Percentiles rank a stretch among this genome's conserved stretches.
These are phyloP conservation scores for Dicranocentrus wangi DNA, from an alignment of 2,888 invertebrate genomes.

Conservation along the genomic window DNA sequence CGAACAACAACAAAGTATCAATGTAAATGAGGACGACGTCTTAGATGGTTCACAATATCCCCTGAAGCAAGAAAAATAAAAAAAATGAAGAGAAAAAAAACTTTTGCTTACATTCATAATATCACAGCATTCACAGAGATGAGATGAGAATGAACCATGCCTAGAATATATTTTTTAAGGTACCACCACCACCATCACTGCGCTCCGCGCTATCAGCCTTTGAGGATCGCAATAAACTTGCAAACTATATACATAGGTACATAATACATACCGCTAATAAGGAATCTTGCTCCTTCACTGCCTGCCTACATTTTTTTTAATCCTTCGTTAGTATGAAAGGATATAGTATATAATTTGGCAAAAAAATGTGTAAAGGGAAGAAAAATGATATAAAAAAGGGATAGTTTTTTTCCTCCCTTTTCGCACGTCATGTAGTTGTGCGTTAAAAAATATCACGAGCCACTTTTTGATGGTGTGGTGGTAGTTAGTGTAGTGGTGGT, in stretches of 20 bases:
- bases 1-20: constrained; percentile 14
- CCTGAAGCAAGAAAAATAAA: constrained; percentile 16
- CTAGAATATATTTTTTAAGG: too few relatives aligned
- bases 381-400: constrained; percentile 40
- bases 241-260: too few relatives aligned
- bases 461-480: too few relatives aligned
- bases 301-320: constrained; percentile 5
- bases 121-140: too few relatives aligned
- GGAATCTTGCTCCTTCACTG: too few relatives aligned
- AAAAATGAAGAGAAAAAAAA: too few relatives aligned
- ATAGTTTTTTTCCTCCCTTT: constrained; percentile 28
- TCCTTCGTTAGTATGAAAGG: constrained; percentile 31
- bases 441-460: constrained; percentile 20
- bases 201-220: background rate
- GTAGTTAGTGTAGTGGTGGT: too few relatives aligned
- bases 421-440: constrained; percentile 34
- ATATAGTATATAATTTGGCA: background rate
- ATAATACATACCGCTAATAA: background rate
- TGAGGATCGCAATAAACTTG: too few relatives aligned
- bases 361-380: background rate
- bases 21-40: constrained; percentile 17
- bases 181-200: constrained; percentile 3
- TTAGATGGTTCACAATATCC: constrained; percentile 13
- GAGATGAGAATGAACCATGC: too few relatives aligned
- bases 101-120: background rate